Evolutionary conservation across 2,888 invertebrate species (phyloP).

Genomic region (Synergus gifuensis): DNA sequence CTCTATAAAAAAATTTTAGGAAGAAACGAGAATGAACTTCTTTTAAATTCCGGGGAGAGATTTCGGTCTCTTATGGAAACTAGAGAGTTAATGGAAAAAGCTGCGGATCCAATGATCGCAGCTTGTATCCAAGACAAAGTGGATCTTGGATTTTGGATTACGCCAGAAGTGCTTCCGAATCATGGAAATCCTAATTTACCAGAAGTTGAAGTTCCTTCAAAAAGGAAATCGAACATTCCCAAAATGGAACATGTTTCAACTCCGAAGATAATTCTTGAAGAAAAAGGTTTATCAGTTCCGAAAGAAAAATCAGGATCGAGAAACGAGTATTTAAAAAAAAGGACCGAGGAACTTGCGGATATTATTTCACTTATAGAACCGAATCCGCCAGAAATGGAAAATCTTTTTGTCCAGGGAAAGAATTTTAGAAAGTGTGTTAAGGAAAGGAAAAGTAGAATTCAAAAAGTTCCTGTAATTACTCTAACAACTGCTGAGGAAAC

Average conservation of each 20-base stretch:
- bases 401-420: slow-evolving; percentile 68
- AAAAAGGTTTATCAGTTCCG: slow-evolving; percentile 1
- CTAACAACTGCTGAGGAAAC: slow-evolving; percentile 47
- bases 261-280: slow-evolving; percentile 7
- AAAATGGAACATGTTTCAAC: background rate
- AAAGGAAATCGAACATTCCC: slow-evolving; percentile 36
- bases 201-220: background rate
- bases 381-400: slow-evolving; percentile 65
- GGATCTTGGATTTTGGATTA: slow-evolving; percentile 65
- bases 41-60: slow-evolving; percentile 61
- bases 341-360: slow-evolving; percentile 54
- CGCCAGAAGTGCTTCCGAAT: slow-evolving; percentile 54
- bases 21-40: slow-evolving; percentile 58
- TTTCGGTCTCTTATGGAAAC: slow-evolving; percentile 60
- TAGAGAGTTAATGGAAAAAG: slow-evolving; percentile 70
- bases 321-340: slow-evolving; percentile 61
- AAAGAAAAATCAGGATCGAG: background rate
- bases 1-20: slow-evolving; percentile 48
- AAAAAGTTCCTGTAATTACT: slow-evolving; percentile 54
- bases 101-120: slow-evolving; percentile 65
- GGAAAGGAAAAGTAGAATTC: background rate
- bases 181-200: slow-evolving; percentile 56
- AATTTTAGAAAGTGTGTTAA: background rate
- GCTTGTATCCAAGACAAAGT: slow-evolving; percentile 68
- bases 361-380: slow-evolving; percentile 65